Evolutionary conservation across 2,888 invertebrate species (phyloP), one percentile per base, ranked within the genome.

Genomic region (Heteropelma amictum): DNA sequence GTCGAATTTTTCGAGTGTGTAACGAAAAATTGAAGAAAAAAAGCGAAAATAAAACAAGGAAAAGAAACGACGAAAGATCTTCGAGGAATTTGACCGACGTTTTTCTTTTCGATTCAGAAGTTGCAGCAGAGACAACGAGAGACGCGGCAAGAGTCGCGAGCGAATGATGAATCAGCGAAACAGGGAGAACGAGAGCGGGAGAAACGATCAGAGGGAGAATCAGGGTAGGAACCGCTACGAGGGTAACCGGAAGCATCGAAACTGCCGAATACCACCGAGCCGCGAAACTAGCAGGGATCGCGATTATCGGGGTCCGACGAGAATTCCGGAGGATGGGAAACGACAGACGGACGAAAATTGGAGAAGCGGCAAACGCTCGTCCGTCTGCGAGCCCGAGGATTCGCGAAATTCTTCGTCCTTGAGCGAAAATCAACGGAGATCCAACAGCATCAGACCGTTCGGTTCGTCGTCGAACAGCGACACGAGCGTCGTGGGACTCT

Each of bases 261-360:
- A 85, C 77, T 79, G 80, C 51, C 49, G 68, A 68, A 80, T 83
- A 51, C 86, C 86, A 45, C 84, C 84, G 47, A 91, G 90, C 79
- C 86, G 91, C 30, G 91, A 91, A 76, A 85, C 88, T 19, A 91
- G 91, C 77, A 89, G 89, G 81, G 91, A 91, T 38, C 85, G 90
- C 77, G 88, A 82, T 81, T 86, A 81, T 56, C 82, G 87, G 30
- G 80, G 81, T 40, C 74, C 77, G 10, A 85, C 83, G 67, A 84
- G 88, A 60, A 84, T 82, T 70, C 84, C 87, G 0, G 84, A 87
- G 0, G 87, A 89, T 26, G 87, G 87, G 17, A 42, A 33, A 17
- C 63, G 77, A 26, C 80, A 82, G 42, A 79, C 81, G 68, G 88
- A 87, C 64, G 88, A 87, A 77, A 89, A 89, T 82, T 89, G 89